These are phyloP conservation scores for Suncus etruscus DNA, from an alignment of 2,113 vertebrate genomes.

Conservation along the genomic window DNA sequence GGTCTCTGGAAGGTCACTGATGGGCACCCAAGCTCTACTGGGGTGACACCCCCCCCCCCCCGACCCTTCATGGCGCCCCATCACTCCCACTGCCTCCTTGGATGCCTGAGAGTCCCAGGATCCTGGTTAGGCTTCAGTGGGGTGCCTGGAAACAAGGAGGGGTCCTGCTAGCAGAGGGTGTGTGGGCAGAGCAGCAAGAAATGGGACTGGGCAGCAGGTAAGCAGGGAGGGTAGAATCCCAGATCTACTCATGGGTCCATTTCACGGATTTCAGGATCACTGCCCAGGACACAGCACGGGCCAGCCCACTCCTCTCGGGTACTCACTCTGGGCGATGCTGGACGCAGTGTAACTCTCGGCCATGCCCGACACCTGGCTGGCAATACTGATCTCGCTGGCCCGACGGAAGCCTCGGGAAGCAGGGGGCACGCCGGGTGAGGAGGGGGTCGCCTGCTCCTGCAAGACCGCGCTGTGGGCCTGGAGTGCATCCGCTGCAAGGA, in stretches of 20 bases:
- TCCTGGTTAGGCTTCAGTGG: not conserved
- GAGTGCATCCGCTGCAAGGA: constrained; percentile 95
- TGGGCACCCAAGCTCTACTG: not conserved
- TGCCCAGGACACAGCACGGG: no score
- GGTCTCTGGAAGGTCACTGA: not conserved
- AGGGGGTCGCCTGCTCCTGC: constrained; percentile 94
- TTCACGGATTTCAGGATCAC: no score
- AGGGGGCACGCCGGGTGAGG: constrained; percentile 92
- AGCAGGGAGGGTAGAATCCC: no score
- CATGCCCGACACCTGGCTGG: constrained; percentile 99
- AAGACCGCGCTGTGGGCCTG: constrained; percentile 97
- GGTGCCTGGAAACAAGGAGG: no score
- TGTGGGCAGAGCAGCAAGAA: no score
- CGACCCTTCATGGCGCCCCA: no score
- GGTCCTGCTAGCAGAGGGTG: no score
- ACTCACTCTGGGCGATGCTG: constrained; percentile 99
- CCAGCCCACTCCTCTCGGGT: not conserved
- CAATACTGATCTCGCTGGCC: constrained; percentile 98
- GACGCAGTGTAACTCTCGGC: constrained; percentile 97
- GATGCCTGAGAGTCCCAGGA: not conserved
- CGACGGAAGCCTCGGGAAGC: constrained; percentile 94
- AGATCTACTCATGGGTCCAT: no score
- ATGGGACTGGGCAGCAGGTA: no score
- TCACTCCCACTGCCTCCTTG: not conserved
- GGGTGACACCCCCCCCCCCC: not conserved